phyloP scores from a whole-genome alignment of 2,797 vertebrate genomes.

The Muscicapa comitata region DNA sequence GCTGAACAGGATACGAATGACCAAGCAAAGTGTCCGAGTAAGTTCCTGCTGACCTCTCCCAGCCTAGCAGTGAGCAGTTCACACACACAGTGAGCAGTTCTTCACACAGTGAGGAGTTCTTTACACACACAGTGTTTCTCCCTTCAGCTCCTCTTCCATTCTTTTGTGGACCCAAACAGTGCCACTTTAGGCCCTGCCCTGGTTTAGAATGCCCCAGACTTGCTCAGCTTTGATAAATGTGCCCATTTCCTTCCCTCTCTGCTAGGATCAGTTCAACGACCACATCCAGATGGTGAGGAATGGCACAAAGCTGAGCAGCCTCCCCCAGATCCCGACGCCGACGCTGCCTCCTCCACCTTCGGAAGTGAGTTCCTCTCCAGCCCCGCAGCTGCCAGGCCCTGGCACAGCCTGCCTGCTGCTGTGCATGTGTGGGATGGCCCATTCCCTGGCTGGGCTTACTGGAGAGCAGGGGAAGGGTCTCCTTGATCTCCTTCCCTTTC shows the following conservation, averaged over 20 bases:
- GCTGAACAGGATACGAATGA: slow-evolving; percentile 76
- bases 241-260: accelerated
- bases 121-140: accelerated
- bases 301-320: slow-evolving; percentile 78
- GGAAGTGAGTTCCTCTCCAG: slow-evolving; percentile 69
- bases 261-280: slow-evolving; percentile 77
- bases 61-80: accelerated
- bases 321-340: slow-evolving; percentile 77
- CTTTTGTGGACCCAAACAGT: not conserved
- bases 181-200: accelerated
- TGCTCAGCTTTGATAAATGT: accelerated
- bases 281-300: slow-evolving; percentile 80
- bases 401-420: not conserved
- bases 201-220: no score
- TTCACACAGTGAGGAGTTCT: not conserved
- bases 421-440: accelerated
- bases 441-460: not conserved
- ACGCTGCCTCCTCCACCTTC: slow-evolving; percentile 76
- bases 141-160: not conserved
- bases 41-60: not conserved
- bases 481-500: no score
- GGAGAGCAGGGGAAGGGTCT: not conserved
- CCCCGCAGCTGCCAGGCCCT: not conserved
- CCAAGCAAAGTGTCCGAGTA: slow-evolving; percentile 78
- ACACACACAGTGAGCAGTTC: accelerated